Evolutionary conservation across 2,888 invertebrate species (phyloP).

Genomic region (Agrilus biguttatus): DNA sequence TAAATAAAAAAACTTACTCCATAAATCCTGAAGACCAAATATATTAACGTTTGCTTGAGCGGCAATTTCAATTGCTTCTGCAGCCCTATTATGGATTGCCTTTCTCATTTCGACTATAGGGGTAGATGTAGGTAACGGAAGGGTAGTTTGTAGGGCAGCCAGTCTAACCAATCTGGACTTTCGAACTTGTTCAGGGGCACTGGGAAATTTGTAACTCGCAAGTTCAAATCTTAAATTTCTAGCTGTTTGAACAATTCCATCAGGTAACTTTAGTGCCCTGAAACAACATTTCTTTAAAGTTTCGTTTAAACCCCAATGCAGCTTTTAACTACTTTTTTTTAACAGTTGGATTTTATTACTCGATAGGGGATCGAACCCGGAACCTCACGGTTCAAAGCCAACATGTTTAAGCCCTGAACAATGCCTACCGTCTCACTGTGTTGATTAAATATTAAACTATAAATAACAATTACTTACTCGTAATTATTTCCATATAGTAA

Average conservation of each 20-base stretch:
- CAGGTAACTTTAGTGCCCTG: slow-evolving; percentile 1
- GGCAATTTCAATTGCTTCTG: slow-evolving; percentile 59
- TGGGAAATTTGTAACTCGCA: slow-evolving; percentile 54
- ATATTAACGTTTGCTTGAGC: slow-evolving; percentile 69
- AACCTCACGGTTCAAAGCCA: not conserved
- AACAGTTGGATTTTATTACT: too few species aligned
- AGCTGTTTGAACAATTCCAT: not conserved
- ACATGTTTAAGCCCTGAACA: not conserved
- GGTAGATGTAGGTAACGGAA: slow-evolving; percentile 56
- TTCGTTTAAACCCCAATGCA: too few species aligned
- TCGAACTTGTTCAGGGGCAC: slow-evolving; percentile 53
- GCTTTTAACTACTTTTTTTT: too few species aligned
- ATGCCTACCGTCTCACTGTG: too few species aligned
- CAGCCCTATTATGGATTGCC: slow-evolving; percentile 62
- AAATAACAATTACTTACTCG: slow-evolving; percentile 32
- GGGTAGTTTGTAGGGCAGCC: slow-evolving; percentile 79
- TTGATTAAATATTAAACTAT: too few species aligned
- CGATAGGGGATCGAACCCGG: too few species aligned
- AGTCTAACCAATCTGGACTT: slow-evolving; percentile 58
- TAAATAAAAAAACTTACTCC: slow-evolving; percentile 69
- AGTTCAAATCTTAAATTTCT: slow-evolving; percentile 48
- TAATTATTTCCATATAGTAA: slow-evolving; percentile 63
- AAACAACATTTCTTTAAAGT: not conserved
- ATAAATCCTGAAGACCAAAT: slow-evolving; percentile 90
- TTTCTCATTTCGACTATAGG: slow-evolving; percentile 60